A percentile compares a stretch with the other conserved stretches of the same genome.
Conservation (phyloP, 2,797 vertebrate species). For the Melanotaenia trifasciata region DNA sequence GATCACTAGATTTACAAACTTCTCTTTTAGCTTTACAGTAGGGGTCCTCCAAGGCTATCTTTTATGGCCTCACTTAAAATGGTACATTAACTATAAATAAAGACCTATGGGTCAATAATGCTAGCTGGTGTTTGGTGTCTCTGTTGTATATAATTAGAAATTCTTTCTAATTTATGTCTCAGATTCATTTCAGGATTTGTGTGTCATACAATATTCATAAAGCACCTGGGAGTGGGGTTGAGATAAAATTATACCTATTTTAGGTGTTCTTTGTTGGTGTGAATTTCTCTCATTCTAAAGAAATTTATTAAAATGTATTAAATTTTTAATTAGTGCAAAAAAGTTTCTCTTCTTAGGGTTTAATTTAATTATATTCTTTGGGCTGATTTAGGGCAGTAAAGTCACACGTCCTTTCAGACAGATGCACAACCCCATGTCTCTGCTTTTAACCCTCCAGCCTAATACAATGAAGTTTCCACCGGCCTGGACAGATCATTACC, state of each 20-base stretch:
- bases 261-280: not conserved
- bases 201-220: not conserved
- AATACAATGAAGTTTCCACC: slow-evolving; percentile 15
- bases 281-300: not conserved
- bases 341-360: not conserved
- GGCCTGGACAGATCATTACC: slow-evolving; percentile 47
- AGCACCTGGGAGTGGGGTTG: not conserved
- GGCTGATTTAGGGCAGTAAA: not conserved
- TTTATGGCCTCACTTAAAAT: slow-evolving; percentile 40
- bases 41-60: slow-evolving; percentile 52
- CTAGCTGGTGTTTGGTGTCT: slow-evolving; percentile 9
- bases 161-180: slow-evolving; percentile 20
- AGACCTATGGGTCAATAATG: slow-evolving; percentile 29
- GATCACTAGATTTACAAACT: slow-evolving; percentile 18
- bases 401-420: slow-evolving; percentile 6
- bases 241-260: not conserved
- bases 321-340: not conserved
- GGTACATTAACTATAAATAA: slow-evolving; percentile 42
- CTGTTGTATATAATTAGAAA: slow-evolving; percentile 1
- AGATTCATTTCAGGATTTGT: not conserved
- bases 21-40: slow-evolving; percentile 40
- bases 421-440: not conserved
- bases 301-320: not conserved
- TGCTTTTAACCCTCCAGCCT: slow-evolving; percentile 8
- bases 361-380: not conserved